Conservation (phyloP, 1,140 invertebrate species). For the Samia ricini region DNA sequence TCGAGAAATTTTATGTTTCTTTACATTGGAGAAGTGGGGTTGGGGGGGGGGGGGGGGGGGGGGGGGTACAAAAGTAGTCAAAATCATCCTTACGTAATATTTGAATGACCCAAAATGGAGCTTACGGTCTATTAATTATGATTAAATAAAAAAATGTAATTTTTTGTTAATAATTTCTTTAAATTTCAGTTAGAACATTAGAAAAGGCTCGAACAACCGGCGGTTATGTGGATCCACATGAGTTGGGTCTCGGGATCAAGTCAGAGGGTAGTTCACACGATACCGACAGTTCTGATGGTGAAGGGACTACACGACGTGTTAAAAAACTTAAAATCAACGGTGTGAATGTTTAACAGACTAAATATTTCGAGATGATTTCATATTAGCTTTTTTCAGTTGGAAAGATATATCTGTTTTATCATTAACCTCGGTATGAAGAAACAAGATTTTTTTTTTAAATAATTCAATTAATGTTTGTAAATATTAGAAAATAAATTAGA, state of each 20-base stretch:
- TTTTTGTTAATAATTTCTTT: conserved; percentile 9
- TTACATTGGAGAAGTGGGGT: too few relatives aligned
- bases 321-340: conserved; percentile 76
- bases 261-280: conserved; percentile 74
- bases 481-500: neutral
- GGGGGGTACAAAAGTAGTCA: too few relatives aligned
- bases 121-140: too few relatives aligned
- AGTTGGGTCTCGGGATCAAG: conserved; percentile 69
- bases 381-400: neutral
- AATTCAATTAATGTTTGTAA: neutral
- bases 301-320: conserved; percentile 70
- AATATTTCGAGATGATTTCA: neutral
- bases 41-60: too few relatives aligned
- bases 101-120: too few relatives aligned
- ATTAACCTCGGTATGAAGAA: neutral
- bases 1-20: too few relatives aligned
- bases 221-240: conserved; percentile 77
- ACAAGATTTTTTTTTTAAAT: neutral
- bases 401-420: neutral
- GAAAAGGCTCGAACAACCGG: conserved; percentile 83
- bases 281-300: conserved; percentile 74
- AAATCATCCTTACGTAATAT: too few relatives aligned
- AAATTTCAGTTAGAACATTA: conserved; percentile 80
- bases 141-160: neutral
- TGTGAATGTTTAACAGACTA: conserved; percentile 51